These are phyloP conservation scores for Festucalex cinctus DNA, from an alignment of 2,113 vertebrate species.

Conservation along the genomic window DNA sequence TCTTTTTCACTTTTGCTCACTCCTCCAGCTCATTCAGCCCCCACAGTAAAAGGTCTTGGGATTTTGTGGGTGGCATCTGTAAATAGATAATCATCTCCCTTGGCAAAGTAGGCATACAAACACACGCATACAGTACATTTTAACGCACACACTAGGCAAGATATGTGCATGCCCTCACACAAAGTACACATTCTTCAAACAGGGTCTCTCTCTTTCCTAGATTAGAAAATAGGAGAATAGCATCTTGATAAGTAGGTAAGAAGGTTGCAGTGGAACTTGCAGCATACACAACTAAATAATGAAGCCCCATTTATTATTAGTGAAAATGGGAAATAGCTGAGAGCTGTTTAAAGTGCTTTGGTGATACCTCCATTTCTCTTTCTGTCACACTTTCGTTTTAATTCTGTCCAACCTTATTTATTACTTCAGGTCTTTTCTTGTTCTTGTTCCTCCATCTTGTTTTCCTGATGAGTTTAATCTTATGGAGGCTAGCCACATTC, in stretches of 20 bases:
- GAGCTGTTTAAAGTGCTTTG: constrained; percentile 51
- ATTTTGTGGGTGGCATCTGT: constrained; percentile 73
- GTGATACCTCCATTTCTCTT: constrained; percentile 19
- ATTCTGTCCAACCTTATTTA: constrained; percentile 9
- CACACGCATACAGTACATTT: constrained; percentile 2
- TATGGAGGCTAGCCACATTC: not conserved
- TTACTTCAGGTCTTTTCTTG: constrained; percentile 13
- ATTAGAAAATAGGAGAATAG: constrained; percentile 47
- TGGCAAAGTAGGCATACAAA: constrained; percentile 36
- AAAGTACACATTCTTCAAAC: constrained; percentile 35
- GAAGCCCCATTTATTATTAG: constrained; percentile 60
- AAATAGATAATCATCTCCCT: constrained; percentile 73
- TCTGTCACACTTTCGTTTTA: constrained; percentile 9
- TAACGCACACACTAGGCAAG: constrained; percentile 8
- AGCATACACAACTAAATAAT: constrained; percentile 57
- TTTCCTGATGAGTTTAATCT: not conserved
- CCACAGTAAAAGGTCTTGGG: constrained; percentile 67
- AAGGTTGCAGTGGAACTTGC: constrained; percentile 36
- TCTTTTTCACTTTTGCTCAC: constrained; percentile 21
- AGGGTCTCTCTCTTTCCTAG: constrained; percentile 27
- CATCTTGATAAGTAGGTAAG: constrained; percentile 40
- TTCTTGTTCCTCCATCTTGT: constrained; percentile 8
- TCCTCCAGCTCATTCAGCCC: constrained; percentile 38
- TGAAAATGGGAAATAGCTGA: constrained; percentile 48
- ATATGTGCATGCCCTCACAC: constrained; percentile 5